Evolutionary conservation across 2,888 invertebrate genomes (phyloP).

Genomic region (Bugulina stolonifera): DNA sequence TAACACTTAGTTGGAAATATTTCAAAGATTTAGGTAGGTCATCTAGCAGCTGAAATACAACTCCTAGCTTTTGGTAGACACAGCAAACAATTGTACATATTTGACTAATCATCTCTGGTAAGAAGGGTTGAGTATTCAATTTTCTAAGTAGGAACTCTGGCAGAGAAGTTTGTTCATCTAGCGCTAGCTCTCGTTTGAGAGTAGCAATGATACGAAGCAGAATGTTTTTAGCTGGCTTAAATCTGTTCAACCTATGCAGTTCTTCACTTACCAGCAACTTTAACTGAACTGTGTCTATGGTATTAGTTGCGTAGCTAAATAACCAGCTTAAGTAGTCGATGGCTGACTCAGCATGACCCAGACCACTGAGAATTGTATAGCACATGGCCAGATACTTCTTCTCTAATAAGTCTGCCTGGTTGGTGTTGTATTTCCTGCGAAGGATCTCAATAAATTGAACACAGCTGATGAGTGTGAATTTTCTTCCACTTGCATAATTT

Average conservation of each 20-base stretch:
- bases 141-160: background rate
- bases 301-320: background rate
- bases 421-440: background rate
- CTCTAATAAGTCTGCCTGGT: background rate
- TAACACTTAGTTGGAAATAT: no score
- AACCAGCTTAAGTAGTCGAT: background rate
- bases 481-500: background rate
- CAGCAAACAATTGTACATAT: no score
- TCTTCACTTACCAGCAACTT: background rate
- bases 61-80: no score
- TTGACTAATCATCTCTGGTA: no score
- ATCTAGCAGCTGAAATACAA: no score
- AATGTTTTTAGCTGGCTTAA: background rate
- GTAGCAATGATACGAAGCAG: background rate
- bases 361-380: background rate
- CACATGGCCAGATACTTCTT: background rate
- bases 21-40: no score
- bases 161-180: background rate
- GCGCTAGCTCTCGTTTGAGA: background rate
- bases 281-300: background rate
- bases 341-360: background rate
- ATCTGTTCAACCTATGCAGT: background rate
- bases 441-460: background rate
- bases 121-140: background rate
- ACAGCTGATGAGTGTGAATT: no score